phyloP scores from a whole-genome alignment of 2,113 vertebrate species.

The Carollia perspicillata region DNA sequence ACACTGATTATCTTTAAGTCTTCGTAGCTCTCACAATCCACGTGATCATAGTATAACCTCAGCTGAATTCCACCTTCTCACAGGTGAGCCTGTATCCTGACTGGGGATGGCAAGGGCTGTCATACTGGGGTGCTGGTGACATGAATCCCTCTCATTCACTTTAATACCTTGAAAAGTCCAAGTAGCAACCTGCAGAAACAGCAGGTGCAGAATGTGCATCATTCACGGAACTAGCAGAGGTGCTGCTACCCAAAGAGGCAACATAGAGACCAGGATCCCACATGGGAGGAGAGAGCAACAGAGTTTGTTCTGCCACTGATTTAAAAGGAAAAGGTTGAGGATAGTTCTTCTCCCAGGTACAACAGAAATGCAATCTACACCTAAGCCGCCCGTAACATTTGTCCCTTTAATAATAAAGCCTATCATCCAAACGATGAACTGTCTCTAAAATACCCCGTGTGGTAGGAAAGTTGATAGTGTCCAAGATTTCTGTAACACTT shows the following conservation, averaged over 20 bases:
- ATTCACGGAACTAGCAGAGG: not conserved
- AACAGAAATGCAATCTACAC: accelerated
- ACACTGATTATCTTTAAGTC: not conserved
- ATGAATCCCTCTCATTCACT: not conserved
- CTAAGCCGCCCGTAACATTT: not conserved
- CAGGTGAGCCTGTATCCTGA: not conserved
- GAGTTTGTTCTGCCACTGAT: not conserved
- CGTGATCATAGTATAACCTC: not conserved
- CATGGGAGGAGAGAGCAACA: not conserved
- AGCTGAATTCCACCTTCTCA: not conserved
- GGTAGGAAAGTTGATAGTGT: not conserved
- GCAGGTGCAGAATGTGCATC: not conserved
- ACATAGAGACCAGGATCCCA: not conserved
- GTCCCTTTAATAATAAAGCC: not conserved
- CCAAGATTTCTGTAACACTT: not conserved
- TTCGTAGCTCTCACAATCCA: not conserved
- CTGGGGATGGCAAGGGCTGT: not conserved
- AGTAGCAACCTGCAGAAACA: accelerated
- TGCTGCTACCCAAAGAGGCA: too few relatives aligned
- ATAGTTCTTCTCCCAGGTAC: not conserved
- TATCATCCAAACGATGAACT: not conserved
- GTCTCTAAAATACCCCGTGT: not conserved
- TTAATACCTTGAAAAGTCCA: too few relatives aligned
- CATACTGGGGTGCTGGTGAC: not conserved
- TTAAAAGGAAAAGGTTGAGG: not conserved